phyloP scores from a whole-genome alignment of 1,140 invertebrate species.

The Lepidurus apus region DNA sequence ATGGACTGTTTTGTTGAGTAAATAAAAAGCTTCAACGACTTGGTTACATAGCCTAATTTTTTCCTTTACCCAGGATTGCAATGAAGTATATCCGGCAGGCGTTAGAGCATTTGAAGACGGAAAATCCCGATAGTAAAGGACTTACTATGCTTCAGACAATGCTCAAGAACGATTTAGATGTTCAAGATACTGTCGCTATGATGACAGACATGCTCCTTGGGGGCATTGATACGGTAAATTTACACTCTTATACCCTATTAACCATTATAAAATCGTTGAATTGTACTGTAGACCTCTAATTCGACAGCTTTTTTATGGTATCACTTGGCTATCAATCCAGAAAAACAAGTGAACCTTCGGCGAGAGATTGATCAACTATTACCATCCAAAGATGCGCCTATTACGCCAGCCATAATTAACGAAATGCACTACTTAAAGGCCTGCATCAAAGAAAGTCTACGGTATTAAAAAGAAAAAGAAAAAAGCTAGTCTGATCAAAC shows the following conservation, averaged over 20 bases:
- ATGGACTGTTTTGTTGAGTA: conserved; percentile 64
- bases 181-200: conserved; percentile 28
- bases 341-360: conserved; percentile 67
- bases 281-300: conserved; percentile 71
- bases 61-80: conserved; percentile 41
- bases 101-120: conserved; percentile 41
- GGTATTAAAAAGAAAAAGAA: conserved; percentile 33
- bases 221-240: conserved; percentile 32
- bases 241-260: not conserved
- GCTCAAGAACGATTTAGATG: not conserved
- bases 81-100: conserved; percentile 44
- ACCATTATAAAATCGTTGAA: not conserved
- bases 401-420: conserved; percentile 61
- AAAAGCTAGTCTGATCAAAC: not conserved
- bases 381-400: conserved; percentile 53
- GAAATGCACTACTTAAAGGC: conserved; percentile 69
- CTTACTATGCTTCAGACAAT: conserved; percentile 51
- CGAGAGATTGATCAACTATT: conserved; percentile 65
- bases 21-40: conserved; percentile 37
- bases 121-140: conserved; percentile 41
- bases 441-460: conserved; percentile 77
- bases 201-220: conserved; percentile 29
- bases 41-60: conserved; percentile 1
- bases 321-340: conserved; percentile 68
- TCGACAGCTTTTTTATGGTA: conserved; percentile 79